Conservation (phyloP, 2,113 vertebrate species). For the Arothron firmamentum region DNA sequence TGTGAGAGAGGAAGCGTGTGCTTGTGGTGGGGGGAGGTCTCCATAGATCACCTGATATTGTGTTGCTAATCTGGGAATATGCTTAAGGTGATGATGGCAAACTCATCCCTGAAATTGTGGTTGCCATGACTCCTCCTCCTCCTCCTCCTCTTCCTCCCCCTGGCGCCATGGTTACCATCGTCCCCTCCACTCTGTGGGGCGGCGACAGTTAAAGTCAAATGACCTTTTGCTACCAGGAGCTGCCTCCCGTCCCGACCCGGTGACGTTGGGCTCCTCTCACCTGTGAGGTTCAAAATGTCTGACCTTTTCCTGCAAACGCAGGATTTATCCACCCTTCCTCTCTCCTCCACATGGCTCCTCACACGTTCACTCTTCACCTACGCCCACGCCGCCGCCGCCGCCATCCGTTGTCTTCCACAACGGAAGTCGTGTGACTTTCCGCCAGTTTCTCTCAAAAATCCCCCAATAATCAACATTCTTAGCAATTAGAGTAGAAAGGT, state of each 20-base stretch:
- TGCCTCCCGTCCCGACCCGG: background rate
- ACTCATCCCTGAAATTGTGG: conserved; percentile 32
- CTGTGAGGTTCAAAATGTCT: conserved; percentile 41
- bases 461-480: conserved; percentile 24
- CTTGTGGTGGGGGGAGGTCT: background rate
- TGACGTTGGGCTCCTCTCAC: background rate
- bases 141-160: conserved; percentile 13
- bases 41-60: conserved; percentile 9
- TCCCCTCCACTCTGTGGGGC: conserved; percentile 7
- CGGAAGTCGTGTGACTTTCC: background rate
- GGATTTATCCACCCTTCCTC: background rate
- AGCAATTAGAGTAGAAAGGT: conserved; percentile 46
- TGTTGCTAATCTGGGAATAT: conserved; percentile 7
- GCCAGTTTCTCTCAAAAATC: background rate
- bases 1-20: conserved; percentile 2
- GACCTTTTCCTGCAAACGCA: conserved; percentile 25
- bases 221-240: conserved; percentile 45
- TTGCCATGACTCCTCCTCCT: conserved; percentile 37
- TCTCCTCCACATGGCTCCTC: conserved; percentile 42
- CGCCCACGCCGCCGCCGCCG: conserved; percentile 9
- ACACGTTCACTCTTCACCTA: conserved; percentile 30
- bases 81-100: conserved; percentile 28
- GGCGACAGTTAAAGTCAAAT: conserved; percentile 19
- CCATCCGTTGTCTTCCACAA: conserved; percentile 4
- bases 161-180: conserved; percentile 45